Evolutionary conservation across 2,797 vertebrate genomes (phyloP).

Genomic region (Petrocephalus schoutedeni): DNA sequence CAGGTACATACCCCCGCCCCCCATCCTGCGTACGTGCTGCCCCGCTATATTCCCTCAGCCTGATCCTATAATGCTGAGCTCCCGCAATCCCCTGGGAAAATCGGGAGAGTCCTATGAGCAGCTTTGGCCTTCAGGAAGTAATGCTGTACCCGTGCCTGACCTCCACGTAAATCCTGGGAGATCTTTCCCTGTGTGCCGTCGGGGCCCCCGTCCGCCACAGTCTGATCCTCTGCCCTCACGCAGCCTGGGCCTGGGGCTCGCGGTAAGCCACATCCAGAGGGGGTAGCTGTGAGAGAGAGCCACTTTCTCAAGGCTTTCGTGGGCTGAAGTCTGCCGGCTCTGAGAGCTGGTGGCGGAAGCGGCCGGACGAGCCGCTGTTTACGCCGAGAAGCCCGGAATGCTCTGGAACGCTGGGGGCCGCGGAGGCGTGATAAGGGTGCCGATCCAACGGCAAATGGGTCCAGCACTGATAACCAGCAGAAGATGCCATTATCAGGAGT

Average conservation of each 20-base stretch:
- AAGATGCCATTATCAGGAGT: neutral
- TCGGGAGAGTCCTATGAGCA: constrained; percentile 13
- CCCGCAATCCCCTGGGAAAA: constrained; percentile 36
- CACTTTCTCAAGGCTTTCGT: neutral
- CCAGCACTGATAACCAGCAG: neutral
- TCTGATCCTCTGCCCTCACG: neutral
- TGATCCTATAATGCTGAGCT: constrained; percentile 47
- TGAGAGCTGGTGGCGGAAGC: neutral
- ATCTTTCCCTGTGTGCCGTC: neutral
- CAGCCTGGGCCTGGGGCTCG: neutral
- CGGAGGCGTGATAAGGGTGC: neutral
- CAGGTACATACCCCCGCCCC: neutral
- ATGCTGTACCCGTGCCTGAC: neutral
- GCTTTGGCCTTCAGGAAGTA: neutral
- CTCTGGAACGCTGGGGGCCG: neutral
- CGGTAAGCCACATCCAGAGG: neutral
- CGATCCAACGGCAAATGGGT: neutral
- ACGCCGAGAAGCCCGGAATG: neutral
- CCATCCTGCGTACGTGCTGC: constrained; percentile 31
- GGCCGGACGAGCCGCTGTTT: neutral
- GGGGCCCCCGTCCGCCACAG: neutral
- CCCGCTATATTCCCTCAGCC: constrained; percentile 28
- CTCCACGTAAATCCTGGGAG: neutral
- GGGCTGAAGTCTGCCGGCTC: neutral
- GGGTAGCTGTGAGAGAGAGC: neutral